A percentile compares a stretch with the other conserved stretches of the same genome.
Conservation (phyloP, 2,888 invertebrate genomes). For the Tinea semifulvella region DNA sequence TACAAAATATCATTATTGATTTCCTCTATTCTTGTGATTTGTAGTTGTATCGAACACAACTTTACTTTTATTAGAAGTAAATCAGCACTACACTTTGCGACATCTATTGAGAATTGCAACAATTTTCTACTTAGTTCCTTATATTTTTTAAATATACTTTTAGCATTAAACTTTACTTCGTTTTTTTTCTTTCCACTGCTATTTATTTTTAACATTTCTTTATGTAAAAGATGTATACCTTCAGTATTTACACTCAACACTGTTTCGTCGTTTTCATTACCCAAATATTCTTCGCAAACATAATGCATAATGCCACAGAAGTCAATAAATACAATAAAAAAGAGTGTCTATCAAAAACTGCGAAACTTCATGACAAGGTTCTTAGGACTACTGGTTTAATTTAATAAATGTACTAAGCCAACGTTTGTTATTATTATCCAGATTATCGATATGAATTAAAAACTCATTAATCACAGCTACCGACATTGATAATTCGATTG, state of each 20-base stretch:
- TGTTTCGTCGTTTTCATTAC: no score
- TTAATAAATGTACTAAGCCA: background rate
- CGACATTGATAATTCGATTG: no score
- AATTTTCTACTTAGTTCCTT: slow-evolving; percentile 14
- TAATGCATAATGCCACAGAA: no score
- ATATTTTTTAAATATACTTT: background rate
- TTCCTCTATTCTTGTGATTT: slow-evolving; percentile 31
- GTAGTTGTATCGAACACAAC: slow-evolving; percentile 34
- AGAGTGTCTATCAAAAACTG: no score
- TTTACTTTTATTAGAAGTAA: slow-evolving; percentile 32
- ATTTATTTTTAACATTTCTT: no score
- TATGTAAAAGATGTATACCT: no score
- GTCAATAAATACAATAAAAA: no score
- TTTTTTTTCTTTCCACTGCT: background rate
- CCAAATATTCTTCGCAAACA: no score
- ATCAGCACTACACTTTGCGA: slow-evolving; percentile 29
- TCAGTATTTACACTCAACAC: no score
- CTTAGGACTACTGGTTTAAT: no score
- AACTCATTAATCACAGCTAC: slow-evolving; percentile 6
- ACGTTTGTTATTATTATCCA: background rate
- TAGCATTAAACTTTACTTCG: no score
- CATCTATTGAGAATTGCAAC: slow-evolving; percentile 27
- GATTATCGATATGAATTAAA: background rate
- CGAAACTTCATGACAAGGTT: no score
- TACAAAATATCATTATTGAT: slow-evolving; percentile 41